Percentiles rank a stretch among this genome's conserved stretches.
Evolutionary conservation across 2,888 invertebrate genomes (phyloP).

Genomic region (Morpho achilles): DNA sequence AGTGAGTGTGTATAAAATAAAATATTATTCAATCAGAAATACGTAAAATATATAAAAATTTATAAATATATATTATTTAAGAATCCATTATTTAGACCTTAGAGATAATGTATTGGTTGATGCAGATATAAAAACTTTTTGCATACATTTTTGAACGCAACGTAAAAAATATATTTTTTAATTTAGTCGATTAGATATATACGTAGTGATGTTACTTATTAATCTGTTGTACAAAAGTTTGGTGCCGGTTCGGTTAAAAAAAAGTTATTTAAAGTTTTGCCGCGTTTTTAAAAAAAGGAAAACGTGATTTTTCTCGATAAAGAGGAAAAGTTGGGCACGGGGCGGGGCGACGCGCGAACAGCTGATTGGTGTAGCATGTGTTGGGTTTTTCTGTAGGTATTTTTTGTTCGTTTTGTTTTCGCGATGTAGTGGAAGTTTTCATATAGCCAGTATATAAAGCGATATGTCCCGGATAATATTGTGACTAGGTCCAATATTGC

Average conservation of each 20-base stretch:
- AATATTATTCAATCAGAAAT: too few species aligned
- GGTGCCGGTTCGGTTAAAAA: not conserved
- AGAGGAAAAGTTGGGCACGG: constrained; percentile 63
- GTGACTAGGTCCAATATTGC: constrained; percentile 3
- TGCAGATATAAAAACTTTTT: too few species aligned
- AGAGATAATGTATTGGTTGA: too few species aligned
- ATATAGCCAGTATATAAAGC: constrained; percentile 21
- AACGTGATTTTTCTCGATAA: constrained; percentile 58
- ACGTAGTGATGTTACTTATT: not conserved
- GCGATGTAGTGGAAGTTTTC: constrained; percentile 27
- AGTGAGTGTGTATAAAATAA: too few species aligned
- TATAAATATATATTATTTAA: too few species aligned
- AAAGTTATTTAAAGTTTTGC: constrained; percentile 17
- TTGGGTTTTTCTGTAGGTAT: constrained; percentile 73
- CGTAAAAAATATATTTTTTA: too few species aligned
- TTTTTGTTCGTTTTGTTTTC: constrained; percentile 37
- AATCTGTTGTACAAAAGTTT: not conserved
- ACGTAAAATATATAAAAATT: too few species aligned
- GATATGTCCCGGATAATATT: constrained; percentile 8
- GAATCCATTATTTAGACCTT: too few species aligned
- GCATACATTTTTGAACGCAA: too few species aligned
- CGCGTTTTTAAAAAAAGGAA: constrained; percentile 28
- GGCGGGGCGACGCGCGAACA: constrained; percentile 70
- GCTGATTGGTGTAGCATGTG: constrained; percentile 70
- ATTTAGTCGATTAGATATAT: too few species aligned